Evolutionary conservation across 1,140 invertebrate genomes (phyloP), one percentile per base, ranked within the genome.

Genomic region (Heliothis subflexa): DNA sequence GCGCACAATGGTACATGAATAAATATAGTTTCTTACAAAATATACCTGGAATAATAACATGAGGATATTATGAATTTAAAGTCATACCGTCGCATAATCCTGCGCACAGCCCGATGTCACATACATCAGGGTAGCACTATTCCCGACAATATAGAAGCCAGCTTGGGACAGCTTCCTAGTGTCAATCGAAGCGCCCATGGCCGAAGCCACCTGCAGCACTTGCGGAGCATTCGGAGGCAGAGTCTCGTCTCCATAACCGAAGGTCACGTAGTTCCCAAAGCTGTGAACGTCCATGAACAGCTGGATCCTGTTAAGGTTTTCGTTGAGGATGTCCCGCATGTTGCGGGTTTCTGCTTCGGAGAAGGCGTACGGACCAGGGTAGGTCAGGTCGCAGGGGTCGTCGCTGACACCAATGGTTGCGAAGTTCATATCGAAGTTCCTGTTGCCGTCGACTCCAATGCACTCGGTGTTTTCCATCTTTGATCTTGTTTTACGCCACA

Each of bases 311-410:
- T 84, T 78, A 0, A 84, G 14, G 21, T 92, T n/a, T 45, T 89
- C 86, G 0, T 77, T 83, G 66, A 95, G 84, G 13, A 95, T 85
- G 85, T 95, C 92, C 1, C 93, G 80, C 12, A 95, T 87, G 33
- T 91, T 88, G 40, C 87, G 49, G 0, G 94, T 90, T 89, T 98
- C 98, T 0, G 95, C 92, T 88, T 98, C 97, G 0, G 97, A 98
- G 86, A 97, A 97, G 0, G 97, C 83, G 9, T 85, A 87, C 0
- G 92, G 86, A 0, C 97, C 97, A 18, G 96, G 96, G 87, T 96
- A 98, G 2, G 95, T 96, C 0, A 97, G 95, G 3, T 88, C 88
- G 85, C 97, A 98, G 1, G 96, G 96, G 81, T 96, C 91, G 0
- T 88, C 87, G 11, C 96, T 97, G 0, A 97, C 96, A 2, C 97